Base-by-base conservation (phyloP, 2,888 invertebrate species). In the Perizoma affinitatum region DNA sequence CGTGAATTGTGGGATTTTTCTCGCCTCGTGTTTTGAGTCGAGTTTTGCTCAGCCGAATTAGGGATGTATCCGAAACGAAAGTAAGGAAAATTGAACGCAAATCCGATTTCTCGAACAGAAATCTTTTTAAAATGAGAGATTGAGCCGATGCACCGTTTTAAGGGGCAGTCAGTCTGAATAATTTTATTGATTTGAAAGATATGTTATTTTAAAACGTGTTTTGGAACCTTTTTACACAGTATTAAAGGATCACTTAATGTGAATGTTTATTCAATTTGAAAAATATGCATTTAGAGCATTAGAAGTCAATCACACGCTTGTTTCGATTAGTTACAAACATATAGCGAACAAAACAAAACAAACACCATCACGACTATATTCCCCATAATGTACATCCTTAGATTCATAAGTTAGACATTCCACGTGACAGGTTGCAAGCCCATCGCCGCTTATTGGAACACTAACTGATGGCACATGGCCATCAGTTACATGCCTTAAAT, bases 81-180 rank as follows among this genome's bases (percentile, higher is more conserved):
- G 84, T 88, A 87, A 80, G 80, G 84, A 86, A 86, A 88, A 90
- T 90, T 88, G 87, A 86, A 88, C 84, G 85, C 82, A 88, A 90
- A 90, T 90, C 88, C 83, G 89, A 90, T 90, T 89, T 89, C 74
- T 76, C 69, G 74, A 70, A 75, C 76, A 75, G 72, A 80, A 83
- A 82, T 83, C 76, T 82, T 77, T 68, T 69, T 76, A 76, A 82
- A 82, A 73, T 68, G 75, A 73, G 73, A 74, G 77, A 79, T 74
- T 67, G 78, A 79, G 80, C 78, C 79, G 76, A 73, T 76, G 78
- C 77, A 74, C 71, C 72, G 67, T 76, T 76, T 71, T 72, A 65
- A 65, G 61, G 61, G 54, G 57, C 56, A 51, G 49, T 61, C 46
- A 55, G 50, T 55, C 65, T 61, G 54, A 65, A 69, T 22, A 22